Evolutionary conservation across 2,113 vertebrate genomes (phyloP), one percentile per base, ranked within the genome.

Genomic region (Pangasianodon gigas): DNA sequence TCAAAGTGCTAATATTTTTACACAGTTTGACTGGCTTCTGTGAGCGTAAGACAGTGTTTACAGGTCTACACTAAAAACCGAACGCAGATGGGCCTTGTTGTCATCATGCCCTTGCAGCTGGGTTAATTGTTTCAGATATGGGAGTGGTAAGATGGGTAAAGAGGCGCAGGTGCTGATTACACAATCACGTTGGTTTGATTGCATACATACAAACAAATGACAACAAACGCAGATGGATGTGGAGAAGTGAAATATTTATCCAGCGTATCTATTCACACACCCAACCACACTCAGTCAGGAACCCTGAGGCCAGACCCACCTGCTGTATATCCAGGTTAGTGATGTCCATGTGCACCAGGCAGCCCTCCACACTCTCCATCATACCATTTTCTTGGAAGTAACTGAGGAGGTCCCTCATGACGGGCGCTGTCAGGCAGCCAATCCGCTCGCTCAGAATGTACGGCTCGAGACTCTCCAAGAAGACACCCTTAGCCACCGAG

Each of bases 301-400:
- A 37, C 51, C 26, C 46, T 32, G 24, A 87, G 74, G 29, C 54
- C 19, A 91, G 90, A 86, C 91, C 92, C 48, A 99, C 98, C 97
- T 99, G 98, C 77, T 99, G 97, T 85, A 99, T 98, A 91, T 99
- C 98, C 86, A 99, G 96, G 91, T 97, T 99, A 90, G 98, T 99
- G 92, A 99, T 96, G 92, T 99, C 98, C 96, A 99, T 97, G 89
- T 99, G 98, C 24, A 99, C 97, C 86, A 99, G 97, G 88, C 98
- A 99, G 91, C 97, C 96, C 94, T 99, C 98, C 93, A 99, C 95
- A 26, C 97, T 98, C 90, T 98, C 97, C 98, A 99, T 96, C 95
- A 97, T 95, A 58, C 97, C 97, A 18, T 96, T 98, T 92, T 97
- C 96, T 94, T 99, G 98, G 94, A 98, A 99, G 94, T 99, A 98